phyloP scores from a whole-genome alignment of 2,113 vertebrate species.

The Glaucomys volans region DNA sequence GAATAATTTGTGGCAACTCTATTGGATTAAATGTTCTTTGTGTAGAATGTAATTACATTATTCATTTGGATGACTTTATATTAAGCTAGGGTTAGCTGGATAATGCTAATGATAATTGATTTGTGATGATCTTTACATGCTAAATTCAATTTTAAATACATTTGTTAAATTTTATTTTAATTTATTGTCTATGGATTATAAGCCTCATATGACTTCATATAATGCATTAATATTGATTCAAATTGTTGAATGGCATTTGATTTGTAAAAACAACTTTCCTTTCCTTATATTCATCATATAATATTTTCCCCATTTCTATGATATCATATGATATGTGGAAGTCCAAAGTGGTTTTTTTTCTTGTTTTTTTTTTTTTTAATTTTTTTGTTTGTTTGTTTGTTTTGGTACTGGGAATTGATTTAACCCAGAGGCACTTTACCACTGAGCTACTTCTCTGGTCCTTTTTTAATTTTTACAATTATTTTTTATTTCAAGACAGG shows the following conservation, averaged over 20 bases:
- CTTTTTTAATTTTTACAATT: too few relatives aligned
- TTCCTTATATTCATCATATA: neutral
- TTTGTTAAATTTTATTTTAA: slow-evolving; percentile 63
- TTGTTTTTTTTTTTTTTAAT: too few relatives aligned
- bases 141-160: slow-evolving; percentile 38
- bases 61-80: slow-evolving; percentile 35
- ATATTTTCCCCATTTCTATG: neutral
- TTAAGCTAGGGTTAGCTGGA: neutral
- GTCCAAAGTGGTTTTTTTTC: neutral
- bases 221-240: slow-evolving; percentile 43
- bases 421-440: too few relatives aligned
- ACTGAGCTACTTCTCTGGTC: too few relatives aligned
- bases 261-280: neutral
- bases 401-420: too few relatives aligned
- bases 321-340: neutral
- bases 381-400: too few relatives aligned
- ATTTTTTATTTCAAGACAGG: too few relatives aligned
- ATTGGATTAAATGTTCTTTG: slow-evolving; percentile 14
- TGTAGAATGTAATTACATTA: slow-evolving; percentile 5
- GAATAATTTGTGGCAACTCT: slow-evolving; percentile 33
- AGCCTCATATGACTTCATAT: slow-evolving; percentile 7
- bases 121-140: slow-evolving; percentile 13
- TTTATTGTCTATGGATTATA: slow-evolving; percentile 56
- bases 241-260: slow-evolving; percentile 33
- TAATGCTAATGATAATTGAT: slow-evolving; percentile 45